Conservation (phyloP, 2,113 vertebrate genomes). For the Dipodomys merriami region DNA sequence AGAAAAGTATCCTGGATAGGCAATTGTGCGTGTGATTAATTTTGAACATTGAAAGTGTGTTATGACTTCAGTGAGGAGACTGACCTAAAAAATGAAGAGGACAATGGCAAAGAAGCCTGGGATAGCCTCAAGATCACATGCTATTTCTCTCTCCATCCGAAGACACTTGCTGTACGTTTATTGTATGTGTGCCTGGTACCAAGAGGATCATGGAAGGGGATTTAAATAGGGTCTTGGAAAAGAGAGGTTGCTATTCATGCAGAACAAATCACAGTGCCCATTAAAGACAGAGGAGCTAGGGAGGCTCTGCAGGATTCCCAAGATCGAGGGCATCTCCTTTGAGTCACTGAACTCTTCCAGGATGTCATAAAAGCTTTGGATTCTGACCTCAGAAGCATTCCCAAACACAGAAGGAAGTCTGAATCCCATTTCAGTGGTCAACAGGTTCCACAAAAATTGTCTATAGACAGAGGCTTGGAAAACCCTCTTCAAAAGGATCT, state of each 20-base stretch:
- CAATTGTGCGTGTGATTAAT: background rate
- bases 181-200: background rate
- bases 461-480: background rate
- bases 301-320: too few relatives aligned
- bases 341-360: background rate
- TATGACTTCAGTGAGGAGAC: background rate
- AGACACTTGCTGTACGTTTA: background rate
- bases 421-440: background rate
- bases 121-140: background rate
- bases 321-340: background rate
- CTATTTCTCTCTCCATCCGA: too few relatives aligned
- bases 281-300: background rate
- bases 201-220: background rate
- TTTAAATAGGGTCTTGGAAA: background rate
- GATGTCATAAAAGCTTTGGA: constrained; percentile 8
- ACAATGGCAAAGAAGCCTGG: background rate
- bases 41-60: background rate
- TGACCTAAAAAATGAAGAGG: background rate
- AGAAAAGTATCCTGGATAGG: background rate
- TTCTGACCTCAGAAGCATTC: background rate
- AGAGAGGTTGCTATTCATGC: background rate
- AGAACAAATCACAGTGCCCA: background rate
- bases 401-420: background rate
- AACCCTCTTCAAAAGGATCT: background rate
- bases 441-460: background rate